phyloP scores from a whole-genome alignment of 2,797 vertebrate genomes.

The Hydrophis major region DNA sequence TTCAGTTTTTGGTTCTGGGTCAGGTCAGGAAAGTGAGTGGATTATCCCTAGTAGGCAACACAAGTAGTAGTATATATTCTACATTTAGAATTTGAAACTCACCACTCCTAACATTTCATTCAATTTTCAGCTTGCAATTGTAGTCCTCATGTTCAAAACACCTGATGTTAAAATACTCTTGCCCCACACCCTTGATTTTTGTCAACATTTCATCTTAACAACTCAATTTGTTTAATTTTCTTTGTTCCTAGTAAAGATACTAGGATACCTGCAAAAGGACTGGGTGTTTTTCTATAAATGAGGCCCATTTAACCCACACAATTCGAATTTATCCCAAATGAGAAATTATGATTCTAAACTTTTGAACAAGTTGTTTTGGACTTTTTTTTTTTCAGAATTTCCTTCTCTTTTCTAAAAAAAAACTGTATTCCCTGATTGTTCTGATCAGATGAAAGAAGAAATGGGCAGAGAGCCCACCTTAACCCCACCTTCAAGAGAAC shows the following conservation, averaged over 20 bases:
- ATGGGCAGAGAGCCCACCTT: background rate
- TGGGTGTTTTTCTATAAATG: background rate
- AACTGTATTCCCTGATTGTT: background rate
- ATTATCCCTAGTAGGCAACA: background rate
- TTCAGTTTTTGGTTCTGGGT: background rate
- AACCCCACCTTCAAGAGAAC: background rate
- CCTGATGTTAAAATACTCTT: background rate
- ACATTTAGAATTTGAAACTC: background rate
- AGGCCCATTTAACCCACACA: background rate
- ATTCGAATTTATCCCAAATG: background rate
- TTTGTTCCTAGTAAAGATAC: background rate
- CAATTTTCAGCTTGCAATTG: background rate
- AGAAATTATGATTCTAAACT: background rate
- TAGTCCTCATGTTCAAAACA: background rate
- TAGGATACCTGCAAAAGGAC: background rate
- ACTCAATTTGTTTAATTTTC: background rate
- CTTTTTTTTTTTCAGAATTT: background rate
- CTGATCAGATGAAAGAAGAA: background rate
- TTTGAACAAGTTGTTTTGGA: background rate
- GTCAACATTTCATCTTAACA: background rate
- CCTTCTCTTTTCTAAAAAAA: too few relatives aligned
- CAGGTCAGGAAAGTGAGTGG: background rate
- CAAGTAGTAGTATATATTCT: background rate
- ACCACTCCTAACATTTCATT: background rate
- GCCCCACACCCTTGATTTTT: background rate